Conservation (phyloP, 1,140 invertebrate species). For the Lithobius niger region DNA sequence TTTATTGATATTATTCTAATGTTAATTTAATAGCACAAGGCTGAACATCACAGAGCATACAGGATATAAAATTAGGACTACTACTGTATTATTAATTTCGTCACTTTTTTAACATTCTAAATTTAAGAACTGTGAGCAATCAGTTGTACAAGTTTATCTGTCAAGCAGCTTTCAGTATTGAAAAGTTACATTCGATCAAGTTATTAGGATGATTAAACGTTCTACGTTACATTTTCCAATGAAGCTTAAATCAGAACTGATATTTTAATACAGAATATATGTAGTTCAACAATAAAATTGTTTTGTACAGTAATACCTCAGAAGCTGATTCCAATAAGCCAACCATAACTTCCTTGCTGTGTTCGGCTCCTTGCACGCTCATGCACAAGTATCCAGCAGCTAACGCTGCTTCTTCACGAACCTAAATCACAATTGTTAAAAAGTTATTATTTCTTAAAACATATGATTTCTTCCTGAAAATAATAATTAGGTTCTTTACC, state of each 20-base stretch:
- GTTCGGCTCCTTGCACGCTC: constrained; percentile 50
- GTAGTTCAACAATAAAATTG: constrained; percentile 12
- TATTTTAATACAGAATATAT: not conserved
- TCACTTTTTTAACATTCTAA: too few species aligned
- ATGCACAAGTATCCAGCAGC: constrained; percentile 59
- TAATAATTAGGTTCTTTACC: too few species aligned
- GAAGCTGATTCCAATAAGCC: constrained; percentile 55
- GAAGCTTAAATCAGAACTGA: not conserved
- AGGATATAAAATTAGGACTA: too few species aligned
- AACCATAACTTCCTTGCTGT: constrained; percentile 50
- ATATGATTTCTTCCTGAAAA: too few species aligned
- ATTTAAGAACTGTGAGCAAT: too few species aligned
- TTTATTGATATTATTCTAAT: too few species aligned
- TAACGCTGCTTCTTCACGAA: constrained; percentile 54
- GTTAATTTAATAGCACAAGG: too few species aligned
- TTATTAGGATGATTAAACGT: not conserved
- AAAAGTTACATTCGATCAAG: not conserved
- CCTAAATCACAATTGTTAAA: constrained; percentile 27
- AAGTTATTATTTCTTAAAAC: too few species aligned
- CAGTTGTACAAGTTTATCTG: too few species aligned
- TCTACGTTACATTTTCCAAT: not conserved
- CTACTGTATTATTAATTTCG: too few species aligned
- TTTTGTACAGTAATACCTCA: constrained; percentile 46
- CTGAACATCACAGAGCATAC: too few species aligned
- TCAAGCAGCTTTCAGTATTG: not conserved